Percentiles rank a stretch among this genome's conserved stretches.
Evolutionary conservation across 2,113 vertebrate genomes (phyloP).

Genomic region (Eptatretus burgeri): DNA sequence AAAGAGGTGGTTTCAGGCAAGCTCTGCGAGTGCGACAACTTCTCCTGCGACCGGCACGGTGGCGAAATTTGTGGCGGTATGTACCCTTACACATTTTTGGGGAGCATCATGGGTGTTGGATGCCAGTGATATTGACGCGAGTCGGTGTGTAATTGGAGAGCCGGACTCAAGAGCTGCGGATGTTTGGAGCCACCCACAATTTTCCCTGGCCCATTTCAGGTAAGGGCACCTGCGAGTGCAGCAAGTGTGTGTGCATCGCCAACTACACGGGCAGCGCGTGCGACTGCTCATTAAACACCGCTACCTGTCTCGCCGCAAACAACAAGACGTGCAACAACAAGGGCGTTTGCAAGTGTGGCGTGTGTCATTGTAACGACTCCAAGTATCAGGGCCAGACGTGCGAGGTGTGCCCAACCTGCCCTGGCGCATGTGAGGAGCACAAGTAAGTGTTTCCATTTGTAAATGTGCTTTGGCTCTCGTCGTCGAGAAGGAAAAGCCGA

Average conservation of each 20-base stretch:
- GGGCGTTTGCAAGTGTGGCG: slow-evolving; percentile 47
- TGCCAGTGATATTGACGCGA: not conserved
- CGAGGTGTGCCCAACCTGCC: slow-evolving; percentile 73
- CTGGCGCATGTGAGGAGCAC: slow-evolving; percentile 56
- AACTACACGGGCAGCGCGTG: slow-evolving; percentile 1
- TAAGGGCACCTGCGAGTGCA: not conserved
- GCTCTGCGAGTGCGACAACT: slow-evolving; percentile 7
- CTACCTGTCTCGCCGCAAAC: slow-evolving; percentile 37
- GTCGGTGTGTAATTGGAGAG: not conserved
- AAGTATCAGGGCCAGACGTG: slow-evolving; percentile 76
- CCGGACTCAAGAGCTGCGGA: not conserved
- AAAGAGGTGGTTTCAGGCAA: slow-evolving; percentile 39
- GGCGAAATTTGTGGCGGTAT: not conserved
- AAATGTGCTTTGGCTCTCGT: not conserved
- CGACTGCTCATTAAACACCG: not conserved
- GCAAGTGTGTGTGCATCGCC: slow-evolving; percentile 1
- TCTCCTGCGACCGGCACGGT: not conserved
- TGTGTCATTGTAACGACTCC: slow-evolving; percentile 51
- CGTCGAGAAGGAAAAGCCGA: too few species aligned
- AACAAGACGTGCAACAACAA: slow-evolving; percentile 70
- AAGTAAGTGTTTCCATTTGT: slow-evolving; percentile 30
- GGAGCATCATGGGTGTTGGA: not conserved
- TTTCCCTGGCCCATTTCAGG: not conserved
- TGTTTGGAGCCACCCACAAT: not conserved
- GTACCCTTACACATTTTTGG: not conserved